phyloP scores from a whole-genome alignment of 2,797 vertebrate species.

The Gypaetus barbatus region DNA sequence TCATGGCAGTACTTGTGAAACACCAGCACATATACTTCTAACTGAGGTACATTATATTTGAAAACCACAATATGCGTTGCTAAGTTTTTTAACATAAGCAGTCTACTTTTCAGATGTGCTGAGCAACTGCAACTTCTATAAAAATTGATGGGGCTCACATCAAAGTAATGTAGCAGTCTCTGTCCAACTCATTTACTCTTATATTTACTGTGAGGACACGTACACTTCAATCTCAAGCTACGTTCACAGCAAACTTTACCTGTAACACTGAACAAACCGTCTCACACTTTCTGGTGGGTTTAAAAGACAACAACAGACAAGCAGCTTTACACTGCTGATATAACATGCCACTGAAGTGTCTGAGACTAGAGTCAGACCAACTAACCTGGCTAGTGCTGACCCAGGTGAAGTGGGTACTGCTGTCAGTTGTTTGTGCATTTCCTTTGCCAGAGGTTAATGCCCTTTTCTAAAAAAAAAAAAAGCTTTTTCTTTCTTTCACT shows the following conservation, averaged over 20 bases:
- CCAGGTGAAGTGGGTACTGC: background rate
- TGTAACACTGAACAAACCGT: background rate
- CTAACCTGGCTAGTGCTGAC: background rate
- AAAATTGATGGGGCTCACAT: background rate
- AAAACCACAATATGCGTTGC: background rate
- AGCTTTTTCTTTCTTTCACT: background rate
- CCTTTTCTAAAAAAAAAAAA: background rate
- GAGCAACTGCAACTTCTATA: background rate
- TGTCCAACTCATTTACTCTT: background rate
- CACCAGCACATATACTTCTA: background rate
- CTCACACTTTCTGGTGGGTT: background rate
- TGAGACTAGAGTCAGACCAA: background rate
- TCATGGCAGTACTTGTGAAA: background rate
- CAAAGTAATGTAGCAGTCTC: background rate
- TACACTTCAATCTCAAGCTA: background rate
- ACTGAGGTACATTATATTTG: background rate
- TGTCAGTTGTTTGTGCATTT: background rate
- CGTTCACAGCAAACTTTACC: background rate
- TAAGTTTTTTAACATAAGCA: background rate
- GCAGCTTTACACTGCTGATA: background rate
- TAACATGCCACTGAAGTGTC: background rate
- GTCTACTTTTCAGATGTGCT: background rate
- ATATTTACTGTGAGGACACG: background rate
- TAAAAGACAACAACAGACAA: background rate
- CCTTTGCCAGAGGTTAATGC: background rate